Evolutionary conservation across 2,888 invertebrate genomes (phyloP).

Genomic region (Anagyrus pseudococci): DNA sequence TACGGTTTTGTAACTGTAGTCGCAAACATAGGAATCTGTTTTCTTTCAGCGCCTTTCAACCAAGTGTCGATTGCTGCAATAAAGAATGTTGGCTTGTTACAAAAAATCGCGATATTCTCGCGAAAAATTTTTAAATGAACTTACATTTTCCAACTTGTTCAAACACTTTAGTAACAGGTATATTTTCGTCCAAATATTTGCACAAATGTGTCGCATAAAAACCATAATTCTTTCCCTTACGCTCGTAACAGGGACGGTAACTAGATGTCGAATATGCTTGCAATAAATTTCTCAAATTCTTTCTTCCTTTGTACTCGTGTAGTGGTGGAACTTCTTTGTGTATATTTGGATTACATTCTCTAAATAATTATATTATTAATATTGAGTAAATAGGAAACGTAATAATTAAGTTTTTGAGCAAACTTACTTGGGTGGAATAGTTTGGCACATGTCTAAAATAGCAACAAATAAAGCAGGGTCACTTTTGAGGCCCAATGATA

Average conservation of each 20-base stretch:
- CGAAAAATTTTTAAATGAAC: conserved; percentile 8
- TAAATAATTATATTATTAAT: conserved; percentile 35
- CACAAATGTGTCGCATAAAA: conserved; percentile 53
- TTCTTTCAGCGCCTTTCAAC: conserved; percentile 50
- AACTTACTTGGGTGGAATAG: conserved; percentile 54
- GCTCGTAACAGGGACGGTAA: conserved; percentile 48
- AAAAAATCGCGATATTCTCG: neutral
- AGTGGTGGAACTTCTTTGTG: conserved; percentile 51
- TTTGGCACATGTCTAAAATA: conserved; percentile 58
- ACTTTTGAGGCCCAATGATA: conserved; percentile 46
- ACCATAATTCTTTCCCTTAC: conserved; percentile 48
- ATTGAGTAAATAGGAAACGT: neutral
- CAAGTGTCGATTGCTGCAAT: conserved; percentile 51
- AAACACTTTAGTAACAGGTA: conserved; percentile 53
- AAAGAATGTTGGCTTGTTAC: neutral
- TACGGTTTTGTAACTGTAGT: conserved; percentile 51
- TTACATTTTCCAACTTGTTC: conserved; percentile 54
- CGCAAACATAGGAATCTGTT: conserved; percentile 56
- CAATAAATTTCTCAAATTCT: conserved; percentile 53
- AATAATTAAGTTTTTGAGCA: conserved; percentile 25
- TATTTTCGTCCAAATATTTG: conserved; percentile 50
- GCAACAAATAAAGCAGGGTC: conserved; percentile 54
- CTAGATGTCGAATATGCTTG: conserved; percentile 58
- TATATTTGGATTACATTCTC: conserved; percentile 54
- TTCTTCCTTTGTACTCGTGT: conserved; percentile 48